phyloP scores from a whole-genome alignment of 2,888 invertebrate species.

The Melieria omissa region DNA sequence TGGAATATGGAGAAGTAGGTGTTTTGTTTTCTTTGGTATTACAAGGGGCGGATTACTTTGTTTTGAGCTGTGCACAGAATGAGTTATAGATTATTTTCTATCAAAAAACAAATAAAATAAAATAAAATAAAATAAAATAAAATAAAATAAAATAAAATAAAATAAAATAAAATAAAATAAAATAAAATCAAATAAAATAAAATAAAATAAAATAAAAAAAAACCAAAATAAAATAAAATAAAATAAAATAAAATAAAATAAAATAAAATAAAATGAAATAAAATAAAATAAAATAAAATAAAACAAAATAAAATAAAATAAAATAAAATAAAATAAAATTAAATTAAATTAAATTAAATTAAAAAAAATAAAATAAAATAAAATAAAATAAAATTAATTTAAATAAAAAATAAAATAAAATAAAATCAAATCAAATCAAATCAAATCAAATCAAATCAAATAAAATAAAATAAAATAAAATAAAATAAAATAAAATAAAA shows the following conservation, averaged over 20 bases:
- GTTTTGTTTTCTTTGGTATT: no score
- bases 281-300: background rate
- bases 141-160: background rate
- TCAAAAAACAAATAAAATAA: background rate
- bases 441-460: background rate
- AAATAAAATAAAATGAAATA: background rate
- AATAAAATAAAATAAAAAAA: background rate
- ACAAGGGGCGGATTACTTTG: no score
- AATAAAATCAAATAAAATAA: background rate
- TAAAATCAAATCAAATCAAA: background rate
- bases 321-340: background rate
- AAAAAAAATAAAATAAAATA: background rate
- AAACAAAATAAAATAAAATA: background rate
- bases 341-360: background rate
- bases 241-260: background rate
- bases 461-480: background rate
- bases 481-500: background rate
- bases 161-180: background rate
- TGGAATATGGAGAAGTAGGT: no score
- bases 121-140: background rate
- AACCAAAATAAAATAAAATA: background rate
- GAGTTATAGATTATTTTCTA: no score
- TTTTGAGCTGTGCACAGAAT: no score
- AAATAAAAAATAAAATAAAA: slow-evolving; percentile 5
- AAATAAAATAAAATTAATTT: background rate